These are phyloP conservation scores for Periphyllus acericola DNA, from an alignment of 2,888 invertebrate species.

Conservation along the genomic window DNA sequence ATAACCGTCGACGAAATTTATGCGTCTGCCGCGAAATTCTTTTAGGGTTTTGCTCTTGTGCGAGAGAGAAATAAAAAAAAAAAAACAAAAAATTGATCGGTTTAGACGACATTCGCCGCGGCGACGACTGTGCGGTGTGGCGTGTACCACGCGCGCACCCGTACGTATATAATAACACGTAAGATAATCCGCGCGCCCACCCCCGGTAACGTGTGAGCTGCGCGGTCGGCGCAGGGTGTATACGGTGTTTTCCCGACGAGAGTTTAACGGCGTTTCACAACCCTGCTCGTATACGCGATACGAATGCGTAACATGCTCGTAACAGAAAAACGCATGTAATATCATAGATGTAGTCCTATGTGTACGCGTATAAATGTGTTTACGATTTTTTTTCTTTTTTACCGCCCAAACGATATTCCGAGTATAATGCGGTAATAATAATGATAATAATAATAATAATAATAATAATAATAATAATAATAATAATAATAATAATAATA, in stretches of 20 bases:
- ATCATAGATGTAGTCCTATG: too few relatives aligned
- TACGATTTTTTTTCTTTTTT: too few relatives aligned
- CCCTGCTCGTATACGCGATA: neutral
- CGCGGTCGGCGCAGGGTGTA: too few relatives aligned
- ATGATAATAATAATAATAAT: too few relatives aligned
- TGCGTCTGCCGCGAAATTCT: constrained; percentile 14
- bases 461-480: too few relatives aligned
- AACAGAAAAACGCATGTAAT: too few relatives aligned
- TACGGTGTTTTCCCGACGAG: neutral
- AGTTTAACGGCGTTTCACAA: neutral
- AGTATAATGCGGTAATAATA: too few relatives aligned
- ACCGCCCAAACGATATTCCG: too few relatives aligned
- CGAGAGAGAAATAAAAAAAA: neutral
- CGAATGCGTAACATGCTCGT: neutral
- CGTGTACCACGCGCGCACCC: rapidly evolving
- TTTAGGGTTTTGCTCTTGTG: constrained; percentile 4
- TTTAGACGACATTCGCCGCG: neutral
- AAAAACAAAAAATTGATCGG: constrained; percentile 8
- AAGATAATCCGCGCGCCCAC: neutral
- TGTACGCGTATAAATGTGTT: too few relatives aligned
- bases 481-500: too few relatives aligned
- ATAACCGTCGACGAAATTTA: constrained; percentile 37
- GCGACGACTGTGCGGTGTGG: neutral
- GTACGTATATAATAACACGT: neutral
- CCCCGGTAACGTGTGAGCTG: neutral